Evolutionary conservation across 1,140 invertebrate species (phyloP).

Genomic region (Apis cerana): DNA sequence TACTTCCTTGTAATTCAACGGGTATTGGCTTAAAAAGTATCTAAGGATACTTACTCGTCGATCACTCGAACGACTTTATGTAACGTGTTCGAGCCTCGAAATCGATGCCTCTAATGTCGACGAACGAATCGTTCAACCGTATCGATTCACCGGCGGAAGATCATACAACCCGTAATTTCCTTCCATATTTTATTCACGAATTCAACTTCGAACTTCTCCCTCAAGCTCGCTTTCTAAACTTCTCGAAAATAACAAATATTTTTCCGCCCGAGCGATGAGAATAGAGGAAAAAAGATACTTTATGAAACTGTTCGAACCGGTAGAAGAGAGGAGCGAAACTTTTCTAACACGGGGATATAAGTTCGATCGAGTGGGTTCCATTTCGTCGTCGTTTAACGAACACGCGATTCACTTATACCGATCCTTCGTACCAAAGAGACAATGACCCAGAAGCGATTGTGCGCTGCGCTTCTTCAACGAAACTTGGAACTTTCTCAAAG

Average conservation of each 20-base stretch:
- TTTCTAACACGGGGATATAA: background rate
- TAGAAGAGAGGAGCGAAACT: background rate
- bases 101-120: conserved; percentile 1
- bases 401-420: background rate
- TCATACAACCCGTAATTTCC: background rate
- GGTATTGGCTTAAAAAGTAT: conserved; percentile 27
- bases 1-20: background rate
- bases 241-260: conserved; percentile 15
- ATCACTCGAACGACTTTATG: background rate
- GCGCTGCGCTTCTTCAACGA: too few relatives aligned
- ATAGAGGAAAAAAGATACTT: background rate
- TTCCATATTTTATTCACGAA: background rate
- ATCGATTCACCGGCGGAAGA: background rate
- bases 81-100: background rate
- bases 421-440: background rate
- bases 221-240: background rate
- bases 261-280: background rate
- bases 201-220: background rate
- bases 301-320: background rate
- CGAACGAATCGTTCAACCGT: background rate
- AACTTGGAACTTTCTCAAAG: background rate
- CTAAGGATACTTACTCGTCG: conserved; percentile 2
- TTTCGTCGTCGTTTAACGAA: conserved; percentile 14
- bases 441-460: conserved; percentile 5
- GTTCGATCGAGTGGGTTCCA: background rate